Evolutionary conservation across 2,888 invertebrate genomes (phyloP), one percentile per base, ranked within the genome.

Genomic region (Chorisops tibialis): DNA sequence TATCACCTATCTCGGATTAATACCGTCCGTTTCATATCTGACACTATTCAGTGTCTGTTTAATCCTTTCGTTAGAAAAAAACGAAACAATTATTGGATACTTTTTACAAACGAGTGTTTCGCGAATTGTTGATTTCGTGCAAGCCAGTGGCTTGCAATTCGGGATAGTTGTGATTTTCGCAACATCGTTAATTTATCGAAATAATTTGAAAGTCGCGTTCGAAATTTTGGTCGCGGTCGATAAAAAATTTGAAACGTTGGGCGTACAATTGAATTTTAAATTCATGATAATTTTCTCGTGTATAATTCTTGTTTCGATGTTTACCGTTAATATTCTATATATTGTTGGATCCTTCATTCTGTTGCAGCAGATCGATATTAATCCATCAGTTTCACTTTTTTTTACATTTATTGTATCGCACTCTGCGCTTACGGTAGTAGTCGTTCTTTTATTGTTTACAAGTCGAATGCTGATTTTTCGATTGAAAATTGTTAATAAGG

Each of bases 211-310:
- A 16, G 66, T 68, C 66, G 73, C 74, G 1, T 73, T 75, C 14
- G 73, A 72, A 45, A 71, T 71, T 35, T 72, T 71, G 22, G 68
- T 74, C 18, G 64, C 72, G 2, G 73, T 74, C 14, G 75, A 75
- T 59, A 72, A 74, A 63, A 73, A 73, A 38, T 74, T 75, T 12
- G 71, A 72, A 39, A 62, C 70, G 3, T 63, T 76, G 54, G 77
- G 76, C 58, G 69, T 75, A 58, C 72, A 72, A 52, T 59, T 75
- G 65, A 70, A 76, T 63, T 75, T 76, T 67, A 69, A 70, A 0
- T 69, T 70, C 21, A 73, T 75, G 37, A 72, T 74, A 18, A 70
- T 73, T 1, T 75, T 70, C 54, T 73, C 74, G 11, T 67, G 74
- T 16, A 24, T 72, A 39, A 63, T 71, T 30, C 70, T 71, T 35